Evolutionary conservation across 2,888 invertebrate species (phyloP), one percentile per base, ranked within the genome.

Genomic region (Slavum lentiscoides): DNA sequence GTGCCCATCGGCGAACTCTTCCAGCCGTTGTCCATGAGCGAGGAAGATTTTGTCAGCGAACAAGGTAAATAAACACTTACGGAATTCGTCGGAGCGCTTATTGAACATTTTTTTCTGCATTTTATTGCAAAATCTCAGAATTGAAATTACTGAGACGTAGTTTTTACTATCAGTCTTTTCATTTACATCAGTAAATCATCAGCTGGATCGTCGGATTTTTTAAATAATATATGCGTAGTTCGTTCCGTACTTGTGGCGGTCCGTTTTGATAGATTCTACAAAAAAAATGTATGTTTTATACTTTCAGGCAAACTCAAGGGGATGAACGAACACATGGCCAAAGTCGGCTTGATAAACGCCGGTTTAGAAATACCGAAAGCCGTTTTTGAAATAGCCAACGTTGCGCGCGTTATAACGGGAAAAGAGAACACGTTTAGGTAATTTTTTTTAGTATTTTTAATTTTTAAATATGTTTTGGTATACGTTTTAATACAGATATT

Each of bases 1-100:
- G 93, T 96, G 11, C 92, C 93, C 0, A 91, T 97, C 69, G 97
- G 97, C 0, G 97, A 97, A 87, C 88, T 97, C 83, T 87, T 97
- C 85, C 90, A 94, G 82, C 92, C 96, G 0, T 91, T 95, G 73
- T 89, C 90, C 37, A 92, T 96, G 88, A 89, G 91, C 0, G 92
- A 92, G 84, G 85, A 88, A 17, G 89, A 91, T 82, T 97, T 96
- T 88, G 88, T 89, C 82, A 85, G 89, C 17, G 92, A 95, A 86
- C 93, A 93, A 84, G 89, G 90, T 87, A 85, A 84, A 84, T 49
- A 49, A 9, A 49, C 11, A 49, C 8, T 6, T 39, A 39, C 8
- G 4, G 8, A 49, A 11, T 49, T 49, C 49, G 5, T 49, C 49
- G 7, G 49, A 43, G 43, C 30, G 30, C 30, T 30, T 2, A 30